Base-by-base conservation (phyloP, 2,113 vertebrate species). In the Neolamprologus hecqui region DNA sequence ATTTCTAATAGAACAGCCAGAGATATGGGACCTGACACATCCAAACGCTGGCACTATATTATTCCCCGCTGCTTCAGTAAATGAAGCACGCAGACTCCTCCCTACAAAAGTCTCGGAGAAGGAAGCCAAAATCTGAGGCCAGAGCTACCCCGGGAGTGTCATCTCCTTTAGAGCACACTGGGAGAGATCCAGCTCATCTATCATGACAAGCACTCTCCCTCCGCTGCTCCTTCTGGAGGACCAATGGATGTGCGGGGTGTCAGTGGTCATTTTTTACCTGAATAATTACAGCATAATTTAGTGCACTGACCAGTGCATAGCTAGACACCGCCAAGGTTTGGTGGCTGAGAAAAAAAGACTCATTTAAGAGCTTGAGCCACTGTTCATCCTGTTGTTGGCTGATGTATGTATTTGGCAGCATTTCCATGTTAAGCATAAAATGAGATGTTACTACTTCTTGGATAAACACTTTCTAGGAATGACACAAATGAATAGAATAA, bases 251-350 rank as follows among this genome's bases (percentile, higher is more conserved):
- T 88, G 84, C 7, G 65, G 37, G 40, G 47, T 90, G 87, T 92
- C 91, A 90, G 90, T 6, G 77, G 90, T 47, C 86, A 84, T 94
- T 93, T 93, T 92, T 91, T 86, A 90, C 85, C 90, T 92, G 90
- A 92, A 90, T 95, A 96, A 96, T 95, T 95, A 93, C 90, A 91
- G 88, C 91, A 91, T 92, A 87, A 95, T 96, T 95, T 95, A 91
- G 92, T 90, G 88, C 83, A 84, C 51, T 31, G 79, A 58, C 65
- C 86, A 87, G 21, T 19, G 79, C 84, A 81, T 85, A 86, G 83
- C 83, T 51, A 84, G 81, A 89, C 68, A 26, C 79, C 26, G 85
- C 85, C 57, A 86, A 47, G 79, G 86, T 84, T 83, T 42, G 79
- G 55, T 68, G 47, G 45, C 81, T 53, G 53, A 89, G 86, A 58